Evolutionary conservation across 2,113 vertebrate genomes (phyloP), one percentile per base, ranked within the genome.

Genomic region (Vidua chalybeata): DNA sequence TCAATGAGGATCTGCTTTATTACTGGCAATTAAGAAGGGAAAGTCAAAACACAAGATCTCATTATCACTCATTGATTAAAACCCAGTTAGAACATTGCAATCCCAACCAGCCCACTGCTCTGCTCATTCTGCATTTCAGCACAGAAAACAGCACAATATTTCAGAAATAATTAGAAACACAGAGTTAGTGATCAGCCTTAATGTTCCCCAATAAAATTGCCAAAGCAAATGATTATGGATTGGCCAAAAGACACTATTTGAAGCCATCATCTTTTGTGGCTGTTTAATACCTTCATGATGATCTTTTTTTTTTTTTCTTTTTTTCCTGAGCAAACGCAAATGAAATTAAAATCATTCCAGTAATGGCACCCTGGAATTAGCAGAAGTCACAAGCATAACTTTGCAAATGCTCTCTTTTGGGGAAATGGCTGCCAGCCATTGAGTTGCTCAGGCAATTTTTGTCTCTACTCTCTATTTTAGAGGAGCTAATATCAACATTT

Each of bases 11-110:
- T 80, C 77, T 93, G 83, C 80, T 93, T 96, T 89, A 95, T 93
- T 90, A 62, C 79, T 83, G 83, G 85, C 95, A 97, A 96, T 96
- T 97, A 95, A 94, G 87, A 59, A 90, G 85, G 69, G 87, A 95
- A 96, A 96, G 94, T 96, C 94, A 95, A 96, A 97, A 91, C 87
- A 95, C 80, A 78, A 67, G 85, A 90, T 89, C 91, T 95, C 93
- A 81, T 96, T 97, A 94, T 94, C 89, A 86, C 82, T 94, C 92
- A 96, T 96, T 93, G 92, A 96, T 97, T 96, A 97, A 93, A 89
- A 95, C 64, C 89, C 91, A 78, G 83, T 90, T 79, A 88, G 93
- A 93, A 92, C 68, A 56, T 43, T 72, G 76, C 71, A 67, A 62
- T 96, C 92, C 63, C 15, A 75, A 81, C 31, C 74, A 94, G 93